Evolutionary conservation across 2,888 invertebrate genomes (phyloP).

Genomic region (Synergus umbraculus): DNA sequence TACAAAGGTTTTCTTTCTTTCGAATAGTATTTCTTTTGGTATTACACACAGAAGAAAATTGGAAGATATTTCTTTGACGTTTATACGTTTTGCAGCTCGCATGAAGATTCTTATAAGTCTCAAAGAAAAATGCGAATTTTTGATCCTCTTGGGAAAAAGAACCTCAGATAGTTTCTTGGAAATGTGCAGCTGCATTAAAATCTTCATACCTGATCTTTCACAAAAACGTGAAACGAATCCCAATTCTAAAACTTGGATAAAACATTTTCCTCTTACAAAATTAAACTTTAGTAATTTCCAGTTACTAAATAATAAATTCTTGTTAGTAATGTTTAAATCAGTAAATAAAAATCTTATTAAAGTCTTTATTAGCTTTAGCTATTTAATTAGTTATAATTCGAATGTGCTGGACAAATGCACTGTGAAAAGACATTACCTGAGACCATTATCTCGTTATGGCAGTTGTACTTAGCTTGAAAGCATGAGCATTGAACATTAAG

Average conservation of each 20-base stretch:
- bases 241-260: neutral
- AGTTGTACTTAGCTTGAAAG: neutral
- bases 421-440: neutral
- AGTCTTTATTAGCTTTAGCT: neutral
- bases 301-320: too few relatives aligned
- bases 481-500: conserved; percentile 6
- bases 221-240: neutral
- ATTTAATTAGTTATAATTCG: neutral
- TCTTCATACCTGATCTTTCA: neutral
- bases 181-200: neutral
- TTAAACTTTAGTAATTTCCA: too few relatives aligned
- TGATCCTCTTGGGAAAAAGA: neutral
- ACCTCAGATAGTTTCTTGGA: neutral
- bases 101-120: conserved; percentile 11
- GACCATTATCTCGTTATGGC: neutral
- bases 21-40: neutral
- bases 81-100: neutral
- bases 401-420: neutral
- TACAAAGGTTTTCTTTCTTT: conserved; percentile 6
- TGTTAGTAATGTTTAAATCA: too few relatives aligned
- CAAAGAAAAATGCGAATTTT: conserved; percentile 29
- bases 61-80: conserved; percentile 4
- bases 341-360: too few relatives aligned
- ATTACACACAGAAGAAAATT: conserved; percentile 2
- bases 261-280: neutral